Conservation (phyloP, 2,113 vertebrate species). For the Cyprinodon brontotheroides region DNA sequence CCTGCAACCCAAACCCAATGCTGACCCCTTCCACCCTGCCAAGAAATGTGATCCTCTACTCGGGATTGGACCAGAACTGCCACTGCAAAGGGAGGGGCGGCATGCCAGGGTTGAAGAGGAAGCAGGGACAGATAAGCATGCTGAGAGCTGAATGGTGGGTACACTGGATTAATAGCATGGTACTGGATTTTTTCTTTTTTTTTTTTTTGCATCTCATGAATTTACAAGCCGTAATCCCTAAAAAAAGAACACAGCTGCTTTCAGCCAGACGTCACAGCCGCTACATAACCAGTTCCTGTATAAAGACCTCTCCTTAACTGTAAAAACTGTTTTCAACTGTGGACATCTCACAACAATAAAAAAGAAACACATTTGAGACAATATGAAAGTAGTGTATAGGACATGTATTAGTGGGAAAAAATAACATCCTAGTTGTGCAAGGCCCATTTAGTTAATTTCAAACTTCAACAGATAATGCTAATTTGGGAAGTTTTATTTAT, state of each 20-base stretch:
- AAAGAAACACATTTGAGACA: not conserved
- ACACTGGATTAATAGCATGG: conserved; percentile 47
- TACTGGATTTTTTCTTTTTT: conserved; percentile 22
- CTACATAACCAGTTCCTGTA: conserved; percentile 1
- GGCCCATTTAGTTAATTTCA: not conserved
- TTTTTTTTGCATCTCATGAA: conserved; percentile 52
- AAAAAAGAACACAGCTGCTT: conserved; percentile 52
- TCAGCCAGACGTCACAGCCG: conserved; percentile 13
- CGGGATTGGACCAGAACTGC: conserved; percentile 29
- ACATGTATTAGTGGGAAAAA: not conserved
- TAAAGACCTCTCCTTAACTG: not conserved
- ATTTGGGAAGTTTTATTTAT: not conserved
- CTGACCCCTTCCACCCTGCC: conserved; percentile 13
- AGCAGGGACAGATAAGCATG: conserved; percentile 9
- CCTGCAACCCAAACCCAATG: conserved; percentile 50
- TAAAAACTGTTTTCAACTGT: conserved; percentile 10
- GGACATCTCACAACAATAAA: not conserved
- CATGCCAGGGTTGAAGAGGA: not conserved
- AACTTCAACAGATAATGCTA: not conserved
- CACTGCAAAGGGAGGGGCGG: not conserved
- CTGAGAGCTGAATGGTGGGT: conserved; percentile 19
- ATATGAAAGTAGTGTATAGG: too few relatives aligned
- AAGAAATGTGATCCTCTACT: conserved; percentile 53
- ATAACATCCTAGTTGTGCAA: not conserved
- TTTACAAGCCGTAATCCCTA: conserved; percentile 53